Percentiles rank a stretch among this genome's conserved stretches.
Evolutionary conservation across 2,113 vertebrate species (phyloP).

Genomic region (Crypturellus undulatus): DNA sequence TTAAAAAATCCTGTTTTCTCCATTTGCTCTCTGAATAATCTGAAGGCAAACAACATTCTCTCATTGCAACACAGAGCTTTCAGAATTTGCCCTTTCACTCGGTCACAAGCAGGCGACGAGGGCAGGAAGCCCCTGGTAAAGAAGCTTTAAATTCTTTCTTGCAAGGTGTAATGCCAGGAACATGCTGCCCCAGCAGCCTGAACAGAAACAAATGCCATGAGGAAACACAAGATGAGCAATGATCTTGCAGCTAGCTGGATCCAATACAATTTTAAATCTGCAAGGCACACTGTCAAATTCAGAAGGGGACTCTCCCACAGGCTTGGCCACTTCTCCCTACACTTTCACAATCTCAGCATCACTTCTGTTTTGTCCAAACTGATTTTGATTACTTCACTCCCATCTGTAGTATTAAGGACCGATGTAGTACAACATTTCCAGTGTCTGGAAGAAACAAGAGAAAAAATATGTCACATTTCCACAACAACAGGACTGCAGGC

Average conservation of each 20-base stretch:
- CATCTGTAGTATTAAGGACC: accelerated
- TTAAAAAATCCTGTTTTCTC: background rate
- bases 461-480: background rate
- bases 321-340: background rate
- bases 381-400: background rate
- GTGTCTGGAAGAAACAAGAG: background rate
- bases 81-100: background rate
- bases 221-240: background rate
- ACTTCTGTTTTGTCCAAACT: background rate
- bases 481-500: background rate
- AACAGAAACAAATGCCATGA: accelerated
- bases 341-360: background rate
- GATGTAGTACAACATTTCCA: background rate
- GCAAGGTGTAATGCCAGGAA: background rate
- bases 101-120: background rate
- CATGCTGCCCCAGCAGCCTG: background rate
- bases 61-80: background rate
- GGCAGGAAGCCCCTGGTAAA: background rate
- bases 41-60: background rate
- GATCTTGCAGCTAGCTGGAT: background rate
- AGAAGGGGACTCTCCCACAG: background rate
- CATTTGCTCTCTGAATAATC: background rate
- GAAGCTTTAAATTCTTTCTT: background rate
- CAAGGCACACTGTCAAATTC: background rate
- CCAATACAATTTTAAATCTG: background rate